phyloP scores from a whole-genome alignment of 2,888 invertebrate genomes.

The Hirtodrosophila histrioides region DNA sequence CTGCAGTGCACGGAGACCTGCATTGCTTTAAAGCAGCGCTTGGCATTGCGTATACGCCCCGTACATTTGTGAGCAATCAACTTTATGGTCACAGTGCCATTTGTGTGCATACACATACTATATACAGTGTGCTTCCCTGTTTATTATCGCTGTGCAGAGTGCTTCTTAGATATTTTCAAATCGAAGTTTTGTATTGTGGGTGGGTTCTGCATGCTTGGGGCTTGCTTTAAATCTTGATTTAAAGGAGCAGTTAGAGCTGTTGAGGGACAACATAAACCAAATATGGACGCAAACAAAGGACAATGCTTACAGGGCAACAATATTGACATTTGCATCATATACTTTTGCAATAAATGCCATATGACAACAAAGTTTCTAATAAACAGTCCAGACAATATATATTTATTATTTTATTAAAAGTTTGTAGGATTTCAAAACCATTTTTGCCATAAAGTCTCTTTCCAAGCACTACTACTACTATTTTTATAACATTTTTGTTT shows the following conservation, averaged over 20 bases:
- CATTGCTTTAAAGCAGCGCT: constrained; percentile 67
- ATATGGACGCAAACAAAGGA: constrained; percentile 2
- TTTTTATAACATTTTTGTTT: constrained; percentile 28
- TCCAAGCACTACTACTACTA: constrained; percentile 6
- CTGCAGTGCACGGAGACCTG: constrained; percentile 31
- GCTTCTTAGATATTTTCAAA: constrained; percentile 72
- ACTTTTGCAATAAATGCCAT: constrained; percentile 14
- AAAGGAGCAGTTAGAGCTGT: constrained; percentile 6
- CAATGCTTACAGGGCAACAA: neutral
- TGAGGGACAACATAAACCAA: constrained; percentile 9
- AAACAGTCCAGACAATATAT: neutral
- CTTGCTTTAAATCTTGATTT: constrained; percentile 19
- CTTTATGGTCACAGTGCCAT: constrained; percentile 51
- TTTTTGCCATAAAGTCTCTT: constrained; percentile 4
- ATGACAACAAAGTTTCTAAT: constrained; percentile 3
- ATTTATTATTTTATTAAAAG: neutral
- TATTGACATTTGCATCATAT: neutral
- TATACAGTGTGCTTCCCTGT: constrained; percentile 34
- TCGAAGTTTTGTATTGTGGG: constrained; percentile 42
- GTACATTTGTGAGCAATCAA: constrained; percentile 78
- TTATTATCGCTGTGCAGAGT: constrained; percentile 68
- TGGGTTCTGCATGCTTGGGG: neutral
- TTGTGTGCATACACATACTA: constrained; percentile 3
- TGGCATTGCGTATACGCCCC: constrained; percentile 78
- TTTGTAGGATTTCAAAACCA: constrained; percentile 11